These are phyloP conservation scores for Megalonaias nervosa DNA, from an alignment of 1,140 invertebrate species.

Conservation along the genomic window DNA sequence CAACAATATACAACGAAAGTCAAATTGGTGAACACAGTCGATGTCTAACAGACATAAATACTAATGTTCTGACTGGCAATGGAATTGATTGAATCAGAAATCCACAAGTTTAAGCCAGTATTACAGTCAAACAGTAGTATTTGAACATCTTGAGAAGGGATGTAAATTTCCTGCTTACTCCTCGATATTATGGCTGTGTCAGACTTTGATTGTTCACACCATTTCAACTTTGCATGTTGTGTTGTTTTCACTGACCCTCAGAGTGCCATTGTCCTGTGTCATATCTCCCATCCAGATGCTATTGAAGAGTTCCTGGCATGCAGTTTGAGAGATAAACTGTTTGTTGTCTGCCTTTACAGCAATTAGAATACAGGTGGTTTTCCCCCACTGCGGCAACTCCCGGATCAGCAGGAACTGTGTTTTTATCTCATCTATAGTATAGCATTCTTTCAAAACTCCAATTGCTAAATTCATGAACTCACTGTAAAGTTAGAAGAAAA, in stretches of 20 bases:
- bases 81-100: too few species aligned
- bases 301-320: slow-evolving; percentile 68
- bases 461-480: slow-evolving; percentile 65
- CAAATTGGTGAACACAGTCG: too few species aligned
- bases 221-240: too few species aligned
- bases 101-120: too few species aligned
- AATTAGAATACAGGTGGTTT: slow-evolving; percentile 64
- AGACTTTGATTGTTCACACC: too few species aligned
- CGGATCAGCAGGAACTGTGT: slow-evolving; percentile 63
- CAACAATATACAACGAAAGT: too few species aligned
- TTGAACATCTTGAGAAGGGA: too few species aligned
- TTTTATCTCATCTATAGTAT: slow-evolving; percentile 63
- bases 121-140: too few species aligned
- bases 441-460: slow-evolving; percentile 68
- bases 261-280: slow-evolving; percentile 49
- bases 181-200: too few species aligned
- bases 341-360: slow-evolving; percentile 69
- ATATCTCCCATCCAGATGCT: slow-evolving; percentile 70
- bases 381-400: slow-evolving; percentile 63
- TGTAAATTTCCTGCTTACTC: too few species aligned
- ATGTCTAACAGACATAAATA: too few species aligned
- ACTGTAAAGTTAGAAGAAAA: slow-evolving; percentile 37
- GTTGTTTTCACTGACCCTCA: slow-evolving; percentile 36
- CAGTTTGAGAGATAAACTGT: slow-evolving; percentile 67
- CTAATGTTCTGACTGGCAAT: too few species aligned